Base-by-base conservation (phyloP, 2,113 vertebrate genomes). In the Nesogale talazaci region DNA sequence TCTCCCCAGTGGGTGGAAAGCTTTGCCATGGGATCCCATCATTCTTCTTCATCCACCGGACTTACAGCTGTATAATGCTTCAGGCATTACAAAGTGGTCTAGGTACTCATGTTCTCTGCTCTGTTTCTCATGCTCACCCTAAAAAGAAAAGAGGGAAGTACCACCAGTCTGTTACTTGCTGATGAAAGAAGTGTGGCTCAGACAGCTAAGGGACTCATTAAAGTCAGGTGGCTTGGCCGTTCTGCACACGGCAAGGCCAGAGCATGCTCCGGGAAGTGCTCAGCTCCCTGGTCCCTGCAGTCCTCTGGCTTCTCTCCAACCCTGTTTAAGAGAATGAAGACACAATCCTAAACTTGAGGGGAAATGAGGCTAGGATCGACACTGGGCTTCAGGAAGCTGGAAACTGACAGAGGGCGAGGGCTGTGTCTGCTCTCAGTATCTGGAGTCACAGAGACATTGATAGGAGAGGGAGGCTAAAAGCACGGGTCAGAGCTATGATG, bases 291-390 rank as follows among this genome's bases (percentile, higher is more conserved):
- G 75, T 86, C 63, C 16, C 34, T 7, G n/a, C 67, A 12, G 52
- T 77, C 40, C 87, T 29, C 81, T 82, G 77, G 81, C 61, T 88
- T 86, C 74, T 83, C 46, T 94, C n/a, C 6, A 34, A 29, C 52
- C 15, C 82, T 61, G 34, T 65, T 80, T 77, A 94, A 74, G 27
- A 89, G 59, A 84, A 84, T 90, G 29, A 94, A 57, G 90, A 77
- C 40, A 69, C 36, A 78, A n/a, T 75, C 52, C 23, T 2, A 67
- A 93, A 75, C 63, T n/a, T 79, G 8, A 75, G 59, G 59, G 5
- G 59, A 88, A 59, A 81, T 83, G 29, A 90, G 25, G 31, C n/a
- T 67, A 90, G 29, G 38, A 67, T 46, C 95, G 76, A 83, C 38
- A 88, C 0, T 29, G 63, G 56, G 27, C 59, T 87, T 38, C n/a